Evolutionary conservation across 2,797 vertebrate species (phyloP).

Genomic region (Cyclopterus lumpus): DNA sequence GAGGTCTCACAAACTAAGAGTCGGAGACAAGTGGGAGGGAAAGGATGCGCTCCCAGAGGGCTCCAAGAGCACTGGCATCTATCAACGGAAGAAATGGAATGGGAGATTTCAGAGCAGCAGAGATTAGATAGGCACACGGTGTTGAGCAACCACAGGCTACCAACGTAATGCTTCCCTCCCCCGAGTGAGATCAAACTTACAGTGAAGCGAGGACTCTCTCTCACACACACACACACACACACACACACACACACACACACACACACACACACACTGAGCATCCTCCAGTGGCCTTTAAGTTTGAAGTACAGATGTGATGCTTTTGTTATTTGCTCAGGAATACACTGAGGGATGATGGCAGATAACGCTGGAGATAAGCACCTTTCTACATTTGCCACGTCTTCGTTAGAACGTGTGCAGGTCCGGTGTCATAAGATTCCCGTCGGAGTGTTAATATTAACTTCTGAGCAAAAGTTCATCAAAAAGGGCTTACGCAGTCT

Average conservation of each 20-base stretch:
- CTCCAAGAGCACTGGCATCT: conserved; percentile 74
- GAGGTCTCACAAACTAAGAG: conserved; percentile 55
- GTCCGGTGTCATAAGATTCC: conserved; percentile 24
- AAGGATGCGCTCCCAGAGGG: conserved; percentile 63
- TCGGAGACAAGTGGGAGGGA: conserved; percentile 34
- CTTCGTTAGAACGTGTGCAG: conserved; percentile 29
- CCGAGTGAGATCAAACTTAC: conserved; percentile 52
- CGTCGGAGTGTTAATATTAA: conserved; percentile 12
- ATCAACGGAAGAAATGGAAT: conserved; percentile 78
- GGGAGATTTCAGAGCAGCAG: conserved; percentile 69
- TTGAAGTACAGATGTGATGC: conserved; percentile 33
- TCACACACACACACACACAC: neutral
- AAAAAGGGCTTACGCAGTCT: conserved; percentile 30
- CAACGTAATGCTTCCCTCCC: conserved; percentile 50
- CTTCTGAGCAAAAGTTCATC: conserved; percentile 30
- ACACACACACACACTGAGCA: conserved; percentile 11
- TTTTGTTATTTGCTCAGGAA: conserved; percentile 63
- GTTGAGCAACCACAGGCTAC: conserved; percentile 65
- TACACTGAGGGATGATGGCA: conserved; percentile 44
- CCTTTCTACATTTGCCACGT: conserved; percentile 44
- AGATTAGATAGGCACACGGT: conserved; percentile 72
- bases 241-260: conserved; percentile 6
- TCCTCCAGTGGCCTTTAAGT: conserved; percentile 42
- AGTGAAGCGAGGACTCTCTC: conserved; percentile 34
- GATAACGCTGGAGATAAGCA: conserved; percentile 27